Base-by-base conservation (phyloP, 2,797 vertebrate genomes). In the Linurgus olivaceus region DNA sequence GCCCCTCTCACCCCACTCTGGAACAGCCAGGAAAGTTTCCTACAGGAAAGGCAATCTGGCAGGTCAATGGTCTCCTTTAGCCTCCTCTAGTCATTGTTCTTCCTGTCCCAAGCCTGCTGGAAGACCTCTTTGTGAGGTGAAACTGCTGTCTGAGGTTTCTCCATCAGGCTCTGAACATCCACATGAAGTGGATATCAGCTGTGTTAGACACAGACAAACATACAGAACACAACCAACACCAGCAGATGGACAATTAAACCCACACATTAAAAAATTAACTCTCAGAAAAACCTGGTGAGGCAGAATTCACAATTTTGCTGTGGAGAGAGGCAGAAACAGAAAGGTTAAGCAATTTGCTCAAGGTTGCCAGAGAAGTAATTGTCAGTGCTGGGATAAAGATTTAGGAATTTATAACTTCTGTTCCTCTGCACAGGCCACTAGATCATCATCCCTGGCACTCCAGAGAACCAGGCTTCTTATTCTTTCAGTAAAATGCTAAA, bases 351-450 rank as follows among this genome's bases (percentile, higher is more conserved):
- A 68, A 91, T 96, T 94, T 96, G 68, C 78, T 95, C 72, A 80
- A 89, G 93, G 84, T 92, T 80, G 0, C n/a, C 4, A 9, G 38
- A 82, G 81, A 94, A 92, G 91, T 93, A 95, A 94, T 93, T 87
- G 81, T 80, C 91, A 72, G 75, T 72, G 71, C 47, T 23, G 54
- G 68, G 92, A 96, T 97, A 94, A 94, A 92, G 91, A 71, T 47
- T 82, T 45, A 90, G 90, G 90, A 92, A 92, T 96, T 96, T 95
- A 92, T 82, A 89, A 86, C 86, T 95, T 47, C 75, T 54, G 48
- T 86, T 85, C 45, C 59, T 89, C 29, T n/a, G 66, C 37, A 38
- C 15, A 6, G 63, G 57, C 74, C 90, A 91, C 67, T 87, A 88
- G 93, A 89, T 93, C 83, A 81, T 70, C 9, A 1, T 91, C 42